Conservation (phyloP, 2,113 vertebrate species). For the Elaphurus davidianus region DNA sequence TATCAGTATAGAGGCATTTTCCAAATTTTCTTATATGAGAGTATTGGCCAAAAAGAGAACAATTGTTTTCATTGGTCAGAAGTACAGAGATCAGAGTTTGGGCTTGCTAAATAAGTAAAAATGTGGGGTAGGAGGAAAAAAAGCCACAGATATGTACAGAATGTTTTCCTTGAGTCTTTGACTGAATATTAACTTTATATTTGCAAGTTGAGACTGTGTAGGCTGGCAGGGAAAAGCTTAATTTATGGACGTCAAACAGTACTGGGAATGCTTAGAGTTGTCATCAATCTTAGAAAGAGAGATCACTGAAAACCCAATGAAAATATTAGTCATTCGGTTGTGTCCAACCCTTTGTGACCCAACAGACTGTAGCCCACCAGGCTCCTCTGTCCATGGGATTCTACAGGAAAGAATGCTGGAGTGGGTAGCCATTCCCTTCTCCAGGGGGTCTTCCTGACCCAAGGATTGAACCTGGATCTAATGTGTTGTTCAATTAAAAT, state of each 20-base stretch:
- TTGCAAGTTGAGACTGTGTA: background rate
- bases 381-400: background rate
- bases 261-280: background rate
- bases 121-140: background rate
- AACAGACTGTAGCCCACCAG: background rate
- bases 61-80: background rate
- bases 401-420: background rate
- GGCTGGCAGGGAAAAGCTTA: background rate
- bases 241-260: background rate
- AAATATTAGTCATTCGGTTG: background rate
- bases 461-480: background rate
- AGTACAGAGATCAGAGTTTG: background rate
- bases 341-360: background rate
- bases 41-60: background rate
- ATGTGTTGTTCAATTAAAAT: background rate
- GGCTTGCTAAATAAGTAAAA: background rate
- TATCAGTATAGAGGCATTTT: background rate
- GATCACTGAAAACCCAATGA: background rate
- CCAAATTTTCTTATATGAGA: background rate
- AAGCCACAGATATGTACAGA: background rate
- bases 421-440: background rate
- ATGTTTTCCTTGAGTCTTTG: background rate
- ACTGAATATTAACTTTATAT: background rate
- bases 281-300: background rate
- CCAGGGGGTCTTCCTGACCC: background rate